Base-by-base conservation (phyloP, 2,113 vertebrate genomes). In the Tachysurus fulvidraco region DNA sequence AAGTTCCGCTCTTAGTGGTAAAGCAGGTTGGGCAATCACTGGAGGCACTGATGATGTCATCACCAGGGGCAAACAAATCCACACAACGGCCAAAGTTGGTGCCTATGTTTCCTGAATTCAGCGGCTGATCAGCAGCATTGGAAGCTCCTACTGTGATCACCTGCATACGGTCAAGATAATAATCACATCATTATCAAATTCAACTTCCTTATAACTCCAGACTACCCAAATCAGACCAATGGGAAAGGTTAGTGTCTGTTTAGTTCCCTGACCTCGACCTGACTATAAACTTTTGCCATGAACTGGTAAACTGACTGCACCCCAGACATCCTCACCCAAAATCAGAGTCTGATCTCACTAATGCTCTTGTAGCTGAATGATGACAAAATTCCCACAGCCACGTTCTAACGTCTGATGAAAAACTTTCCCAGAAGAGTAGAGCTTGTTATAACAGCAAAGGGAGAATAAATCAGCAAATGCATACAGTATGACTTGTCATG, bases 11-110 rank as follows among this genome's bases (percentile, higher is more conserved):
- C 89, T 91, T 95, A 0, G 96, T 95, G 0, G 91, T 95, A 71
- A 97, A 99, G 87, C 97, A 98, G 0, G 97, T 96, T 88, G 93
- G 95, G 74, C 97, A 99, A 92, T 96, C 97, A 0, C 97, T 98
- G 86, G 97, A 97, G 67, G 96, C 96, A 0, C 97, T 95, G 0
- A 98, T 85, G 21, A 98, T 97, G 92, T 98, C 96, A 1, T 97
- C 96, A 6, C 97, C 97, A 0, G 97, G 97, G 2, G 97, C 97
- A 16, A 98, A 98, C 71, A 98, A 81, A 82, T 98, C 97, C 83
- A 98, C 94, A 0, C 97, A 98, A 86, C 93, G 94, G 57, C 97
- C 97, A 0, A 95, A 95, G 90, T 97, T 98, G 80, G 95, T 98
- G 69, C 97, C 96, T 14, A 96, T 93, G 0, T 89, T 93, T 65